Evolutionary conservation across 2,797 vertebrate genomes (phyloP).

Genomic region (Xenopus petersii): DNA sequence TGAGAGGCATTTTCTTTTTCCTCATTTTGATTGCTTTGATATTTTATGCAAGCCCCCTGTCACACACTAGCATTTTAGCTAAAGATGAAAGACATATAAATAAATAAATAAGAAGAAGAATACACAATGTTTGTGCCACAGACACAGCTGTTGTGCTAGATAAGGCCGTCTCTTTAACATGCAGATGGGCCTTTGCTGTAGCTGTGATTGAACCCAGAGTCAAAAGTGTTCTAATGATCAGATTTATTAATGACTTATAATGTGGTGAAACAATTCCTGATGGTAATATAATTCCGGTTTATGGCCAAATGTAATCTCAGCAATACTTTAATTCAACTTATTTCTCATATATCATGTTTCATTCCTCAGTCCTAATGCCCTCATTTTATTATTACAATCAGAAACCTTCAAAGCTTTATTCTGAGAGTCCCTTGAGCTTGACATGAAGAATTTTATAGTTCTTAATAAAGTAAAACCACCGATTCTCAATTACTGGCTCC

Average conservation of each 20-base stretch:
- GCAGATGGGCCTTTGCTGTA: conserved; percentile 20
- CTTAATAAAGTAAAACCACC: no score
- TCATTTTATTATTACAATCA: no score
- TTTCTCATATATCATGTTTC: no score
- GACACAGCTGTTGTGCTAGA: conserved; percentile 24
- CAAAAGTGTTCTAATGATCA: conserved; percentile 28
- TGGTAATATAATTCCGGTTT: conserved; percentile 7
- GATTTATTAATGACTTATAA: conserved; percentile 31
- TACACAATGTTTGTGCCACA: conserved; percentile 15
- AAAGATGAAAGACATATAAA: conserved; percentile 36
- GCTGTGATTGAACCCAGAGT: conserved; percentile 12
- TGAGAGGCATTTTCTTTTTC: no score
- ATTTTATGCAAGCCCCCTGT: conserved; percentile 2
- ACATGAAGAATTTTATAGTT: no score
- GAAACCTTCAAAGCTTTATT: no score
- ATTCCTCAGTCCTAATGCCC: no score
- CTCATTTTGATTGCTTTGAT: neutral
- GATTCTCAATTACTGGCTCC: no score
- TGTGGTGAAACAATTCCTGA: conserved; percentile 22
- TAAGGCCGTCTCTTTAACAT: conserved; percentile 22
- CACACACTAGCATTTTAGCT: conserved; percentile 1
- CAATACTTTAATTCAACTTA: no score
- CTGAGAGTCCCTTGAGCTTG: no score
- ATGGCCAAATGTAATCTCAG: neutral
- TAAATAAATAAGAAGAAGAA: conserved; percentile 28